phyloP scores from a whole-genome alignment of 2,113 vertebrate species.

The Rhinolophus sinicus region DNA sequence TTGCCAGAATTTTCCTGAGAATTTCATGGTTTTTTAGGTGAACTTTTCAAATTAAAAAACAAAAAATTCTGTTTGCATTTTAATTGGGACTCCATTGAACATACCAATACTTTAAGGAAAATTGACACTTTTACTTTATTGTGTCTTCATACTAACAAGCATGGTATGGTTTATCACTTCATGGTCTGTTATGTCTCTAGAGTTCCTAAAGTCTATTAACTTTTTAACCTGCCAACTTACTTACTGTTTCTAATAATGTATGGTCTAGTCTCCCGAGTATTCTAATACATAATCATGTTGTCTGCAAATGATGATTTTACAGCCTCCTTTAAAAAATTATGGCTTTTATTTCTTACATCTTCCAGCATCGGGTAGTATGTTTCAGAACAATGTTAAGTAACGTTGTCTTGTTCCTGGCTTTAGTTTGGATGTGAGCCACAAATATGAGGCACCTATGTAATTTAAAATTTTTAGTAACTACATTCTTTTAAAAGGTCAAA shows the following conservation, averaged over 20 bases:
- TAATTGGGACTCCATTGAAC: background rate
- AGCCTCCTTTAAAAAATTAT: background rate
- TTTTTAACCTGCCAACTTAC: background rate
- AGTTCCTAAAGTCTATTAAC: background rate
- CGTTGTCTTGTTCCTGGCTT: background rate
- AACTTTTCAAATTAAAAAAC: conserved; percentile 50
- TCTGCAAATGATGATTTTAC: conserved; percentile 18
- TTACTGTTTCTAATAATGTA: background rate
- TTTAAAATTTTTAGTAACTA: background rate
- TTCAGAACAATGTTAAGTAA: background rate
- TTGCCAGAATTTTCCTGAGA: conserved; percentile 24
- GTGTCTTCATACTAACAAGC: background rate
- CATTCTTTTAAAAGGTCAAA: background rate
- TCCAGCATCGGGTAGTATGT: background rate
- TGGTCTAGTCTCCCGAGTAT: background rate
- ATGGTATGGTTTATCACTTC: background rate
- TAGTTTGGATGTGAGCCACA: background rate
- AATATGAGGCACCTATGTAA: background rate
- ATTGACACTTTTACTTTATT: background rate
- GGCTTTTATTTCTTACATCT: background rate
- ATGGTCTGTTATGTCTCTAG: background rate
- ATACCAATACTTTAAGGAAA: background rate
- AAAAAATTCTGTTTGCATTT: conserved; percentile 1
- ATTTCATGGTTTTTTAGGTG: background rate
- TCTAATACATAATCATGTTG: conserved; percentile 11